phyloP scores from a whole-genome alignment of 2,113 vertebrate genomes.

The Nesoenas mayeri region DNA sequence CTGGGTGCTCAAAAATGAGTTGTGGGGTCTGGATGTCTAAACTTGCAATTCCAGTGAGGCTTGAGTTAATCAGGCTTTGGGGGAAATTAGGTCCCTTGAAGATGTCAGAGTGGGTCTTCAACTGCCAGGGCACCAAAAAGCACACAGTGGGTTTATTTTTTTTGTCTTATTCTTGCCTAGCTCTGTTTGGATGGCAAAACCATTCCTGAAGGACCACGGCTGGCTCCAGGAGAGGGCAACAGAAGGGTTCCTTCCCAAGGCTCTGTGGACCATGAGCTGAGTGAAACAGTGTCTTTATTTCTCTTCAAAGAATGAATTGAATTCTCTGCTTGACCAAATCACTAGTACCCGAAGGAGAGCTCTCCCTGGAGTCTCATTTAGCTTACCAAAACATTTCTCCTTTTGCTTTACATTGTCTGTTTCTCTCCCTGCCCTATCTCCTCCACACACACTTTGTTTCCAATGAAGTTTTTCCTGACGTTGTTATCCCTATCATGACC shows the following conservation, averaged over 20 bases:
- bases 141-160: background rate
- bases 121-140: background rate
- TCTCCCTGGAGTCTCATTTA: background rate
- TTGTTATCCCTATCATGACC: accelerated
- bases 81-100: background rate
- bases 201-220: background rate
- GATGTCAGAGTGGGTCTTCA: background rate
- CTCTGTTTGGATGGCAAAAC: background rate
- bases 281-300: background rate
- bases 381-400: background rate
- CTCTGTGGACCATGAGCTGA: background rate
- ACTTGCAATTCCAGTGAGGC: background rate
- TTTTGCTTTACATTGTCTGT: background rate
- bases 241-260: background rate
- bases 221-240: background rate
- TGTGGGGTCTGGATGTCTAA: background rate
- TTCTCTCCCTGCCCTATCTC: background rate
- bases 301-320: background rate
- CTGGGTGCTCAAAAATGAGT: background rate
- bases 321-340: background rate
- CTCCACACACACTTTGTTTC: accelerated
- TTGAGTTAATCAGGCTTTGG: background rate
- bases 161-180: background rate
- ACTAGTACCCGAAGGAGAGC: background rate
- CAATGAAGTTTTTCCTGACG: accelerated